Evolutionary conservation across 2,797 vertebrate genomes (phyloP), one percentile per base, ranked within the genome.

Genomic region (Sciurus carolinensis): DNA sequence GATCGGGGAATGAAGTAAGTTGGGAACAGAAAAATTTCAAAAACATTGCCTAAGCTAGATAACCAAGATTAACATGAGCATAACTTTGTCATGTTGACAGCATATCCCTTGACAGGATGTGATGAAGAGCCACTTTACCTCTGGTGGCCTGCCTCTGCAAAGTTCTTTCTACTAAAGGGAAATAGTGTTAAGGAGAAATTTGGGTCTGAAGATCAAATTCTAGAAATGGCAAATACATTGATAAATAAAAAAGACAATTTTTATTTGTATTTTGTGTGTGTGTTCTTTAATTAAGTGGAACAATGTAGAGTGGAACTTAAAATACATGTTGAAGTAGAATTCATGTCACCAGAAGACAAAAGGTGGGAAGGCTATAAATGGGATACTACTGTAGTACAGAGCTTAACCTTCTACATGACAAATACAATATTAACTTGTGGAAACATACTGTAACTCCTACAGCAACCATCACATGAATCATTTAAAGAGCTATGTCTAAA

Each of bases 261-360:
- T 47, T 2, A 36, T 44, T 64, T 22, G 20, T 22, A 57, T 57
- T 57, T 54, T 57, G 18, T 57, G 54, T 57, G 54, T 57, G 54
- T 57, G 20, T 57, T 22, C 12, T 79, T 97, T 67, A 76, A 73
- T 24, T 73, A 59, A 87, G 64, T 47, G 66, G 93, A 93, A 42
- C 69, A 44, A 69, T 4, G 8, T 12, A 20, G 1, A 62, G 26
- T 47, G 22, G 24, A 44, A 13, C 39, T 80, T 73, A 47, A 39
- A 84, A 82, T 75, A 76, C 2, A 89, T 26, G 5, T 26, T 54
- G 76, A 95, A 87, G 50, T 79, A 82, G 87, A 75, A 77, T 88
- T 71, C 11, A 7, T 75, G 20, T 69, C 73, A 79, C 10, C 10
- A 72, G 42, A 18, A 90, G 54, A 80, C 64, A 75, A 54, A 80